Evolutionary conservation across 2,888 invertebrate species (phyloP), one percentile per base, ranked within the genome.

Genomic region (Drosophila mulleri): DNA sequence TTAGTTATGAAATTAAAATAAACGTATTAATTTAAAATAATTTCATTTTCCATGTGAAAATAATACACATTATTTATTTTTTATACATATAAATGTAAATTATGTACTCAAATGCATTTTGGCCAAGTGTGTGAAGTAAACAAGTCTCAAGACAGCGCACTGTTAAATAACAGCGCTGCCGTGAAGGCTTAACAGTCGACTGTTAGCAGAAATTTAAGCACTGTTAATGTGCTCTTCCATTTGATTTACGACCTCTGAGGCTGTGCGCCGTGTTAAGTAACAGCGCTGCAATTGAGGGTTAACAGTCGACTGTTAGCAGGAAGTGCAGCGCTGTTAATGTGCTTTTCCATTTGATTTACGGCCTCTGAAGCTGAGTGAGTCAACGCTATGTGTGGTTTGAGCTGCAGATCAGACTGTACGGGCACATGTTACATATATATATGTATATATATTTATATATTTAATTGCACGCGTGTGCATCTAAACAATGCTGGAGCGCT

Each of bases 401-500:
- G 56, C 47, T 16, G n/a, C 59, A 48, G 54, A 73, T 68, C 44
- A 42, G 68, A 72, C 48, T 50, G 64, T 39, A 54, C 37, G 61
- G 29, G 32, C 45, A 41, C 32, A 29, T 12, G 47, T 20, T 29
- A 41, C 20, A 48, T 23, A 12, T 35, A 20, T 50, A 16, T 39
- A 32, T n/a, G 18, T 26, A 16, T 41, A 6, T 50, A 16, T 56
- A 8, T 23, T 37, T n/a, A 39, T 44, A 6, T 45, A 18, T 20
- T 37, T 4, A 37, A 44, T 12, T 52, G 45, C n/a, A 52, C 44
- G 29, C 37, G 60, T 72, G 58, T 65, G 48, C 59, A 61, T 65
- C 82, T 81, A 76, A 86, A 61, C 78, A 78, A 67, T 63, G 70
- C 66, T 76, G 78, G 72, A 80, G 75, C 89, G 84, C 88, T 89